Base-by-base conservation (phyloP, 1,140 invertebrate species). In the Gonatopus flavifemur region DNA sequence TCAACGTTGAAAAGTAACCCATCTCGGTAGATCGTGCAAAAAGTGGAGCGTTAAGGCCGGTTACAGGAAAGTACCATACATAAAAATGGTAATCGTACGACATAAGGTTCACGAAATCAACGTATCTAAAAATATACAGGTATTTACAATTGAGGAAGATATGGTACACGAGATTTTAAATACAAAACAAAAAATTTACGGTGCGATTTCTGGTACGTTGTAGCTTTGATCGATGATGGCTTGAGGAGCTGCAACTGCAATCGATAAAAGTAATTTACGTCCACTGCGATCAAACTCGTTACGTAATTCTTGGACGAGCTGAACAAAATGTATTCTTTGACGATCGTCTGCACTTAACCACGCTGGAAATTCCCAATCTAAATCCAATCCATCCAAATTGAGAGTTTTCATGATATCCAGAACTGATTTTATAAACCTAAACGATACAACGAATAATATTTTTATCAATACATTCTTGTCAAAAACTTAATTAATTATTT, bases 81-180 rank as follows among this genome's bases (percentile, higher is more conserved):
- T 84, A 94, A 56, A 86, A 88, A 72, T 95, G 91, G 62, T 85
- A 95, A 69, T 96, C 93, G 66, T 96, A 96, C 0, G 87, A 83
- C 93, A 95, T 95, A 3, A 96, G 61, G 71, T 91, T 93, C 0
- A 93, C 81, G 80, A 86, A 93, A 71, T 95, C 92, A 2, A 90
- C 82, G 70, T 88, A 80, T 38, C 86, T 88, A 60, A 39, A 73
- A 76, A 65, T 41, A 40, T 12, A 42, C n/a, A n/a, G n/a, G 9
- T 40, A 19, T 40, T 24, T 25, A 19, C 16, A 25, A 13, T 1
- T 1, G 15, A 1, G 18, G 16, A 3, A 12, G 3, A 13, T 22
- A 25, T 32, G 9, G 13, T 42, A 25, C 35, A 41, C 3, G 32
- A 21, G 24, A 30, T 37, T 16, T 54, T 41, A 22, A 25, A 51